Conservation (phyloP, 2,113 vertebrate genomes). For the Coregonus clupeaformis region DNA sequence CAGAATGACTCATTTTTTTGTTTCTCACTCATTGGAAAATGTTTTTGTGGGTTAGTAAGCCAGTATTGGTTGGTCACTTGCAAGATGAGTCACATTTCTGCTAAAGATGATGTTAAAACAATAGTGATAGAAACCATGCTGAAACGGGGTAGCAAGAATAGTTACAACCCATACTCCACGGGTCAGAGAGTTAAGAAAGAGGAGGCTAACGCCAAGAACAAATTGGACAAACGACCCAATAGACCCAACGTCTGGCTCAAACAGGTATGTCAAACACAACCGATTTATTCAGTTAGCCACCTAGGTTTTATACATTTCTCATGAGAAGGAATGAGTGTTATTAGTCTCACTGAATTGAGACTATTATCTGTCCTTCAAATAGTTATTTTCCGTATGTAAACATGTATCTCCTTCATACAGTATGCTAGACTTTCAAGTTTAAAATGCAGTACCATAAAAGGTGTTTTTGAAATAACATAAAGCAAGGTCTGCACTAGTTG, state of each 20-base stretch:
- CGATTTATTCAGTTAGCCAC: background rate
- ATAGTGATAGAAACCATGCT: slow-evolving; percentile 58
- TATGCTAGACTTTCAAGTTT: background rate
- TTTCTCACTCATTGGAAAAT: slow-evolving; percentile 22
- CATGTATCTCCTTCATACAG: no score
- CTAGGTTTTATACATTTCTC: no score
- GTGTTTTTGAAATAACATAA: background rate
- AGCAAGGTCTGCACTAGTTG: background rate
- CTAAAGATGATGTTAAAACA: slow-evolving; percentile 23
- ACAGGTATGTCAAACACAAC: slow-evolving; percentile 63
- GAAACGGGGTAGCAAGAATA: slow-evolving; percentile 68
- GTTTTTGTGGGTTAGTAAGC: background rate
- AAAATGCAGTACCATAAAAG: slow-evolving; percentile 1
- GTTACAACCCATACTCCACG: slow-evolving; percentile 79
- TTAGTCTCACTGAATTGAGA: no score
- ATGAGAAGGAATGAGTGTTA: no score
- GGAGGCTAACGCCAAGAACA: slow-evolving; percentile 41
- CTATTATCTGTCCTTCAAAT: no score
- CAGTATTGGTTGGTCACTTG: background rate
- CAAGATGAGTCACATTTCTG: background rate
- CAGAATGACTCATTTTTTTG: slow-evolving; percentile 29
- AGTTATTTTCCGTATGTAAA: background rate
- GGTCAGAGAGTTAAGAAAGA: slow-evolving; percentile 65
- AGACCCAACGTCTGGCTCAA: slow-evolving; percentile 73
- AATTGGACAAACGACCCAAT: slow-evolving; percentile 74